phyloP scores from a whole-genome alignment of 2,888 invertebrate genomes.

The Hydrotaea cyrtoneurina region DNA sequence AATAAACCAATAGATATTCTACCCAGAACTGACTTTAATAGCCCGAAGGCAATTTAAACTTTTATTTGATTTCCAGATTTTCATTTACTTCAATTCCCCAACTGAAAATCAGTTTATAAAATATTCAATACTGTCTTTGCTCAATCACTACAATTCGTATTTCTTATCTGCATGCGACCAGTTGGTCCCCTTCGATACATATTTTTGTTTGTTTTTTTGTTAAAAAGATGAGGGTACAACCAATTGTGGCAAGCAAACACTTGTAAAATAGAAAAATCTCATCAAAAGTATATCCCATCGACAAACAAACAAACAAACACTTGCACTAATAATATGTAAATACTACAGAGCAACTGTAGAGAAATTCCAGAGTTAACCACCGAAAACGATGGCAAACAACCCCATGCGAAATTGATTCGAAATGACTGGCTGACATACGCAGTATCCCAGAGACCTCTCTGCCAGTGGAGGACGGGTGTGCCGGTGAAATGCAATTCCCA shows the following conservation, averaged over 20 bases:
- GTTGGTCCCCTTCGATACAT: not conserved
- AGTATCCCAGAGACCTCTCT: constrained; percentile 16
- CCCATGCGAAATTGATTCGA: constrained; percentile 47
- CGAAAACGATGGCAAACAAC: constrained; percentile 37
- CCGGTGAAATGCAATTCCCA: constrained; percentile 19
- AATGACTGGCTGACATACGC: constrained; percentile 41
- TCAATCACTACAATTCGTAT: constrained; percentile 29
- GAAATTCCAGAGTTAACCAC: not conserved
- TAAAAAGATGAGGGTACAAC: constrained; percentile 46
- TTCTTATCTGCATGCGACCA: constrained; percentile 23
- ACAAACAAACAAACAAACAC: constrained; percentile 50
- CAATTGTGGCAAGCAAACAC: constrained; percentile 50
- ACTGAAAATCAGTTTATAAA: constrained; percentile 4
- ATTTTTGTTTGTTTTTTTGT: not conserved
- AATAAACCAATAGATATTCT: not conserved
- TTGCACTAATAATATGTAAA: constrained; percentile 65
- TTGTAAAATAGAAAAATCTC: constrained; percentile 43
- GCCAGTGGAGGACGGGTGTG: not conserved
- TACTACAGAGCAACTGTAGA: constrained; percentile 34
- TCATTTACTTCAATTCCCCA: constrained; percentile 8
- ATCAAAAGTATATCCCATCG: constrained; percentile 47
- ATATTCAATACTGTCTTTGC: constrained; percentile 15
- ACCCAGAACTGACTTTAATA: not conserved
- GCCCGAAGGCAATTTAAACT: not conserved
- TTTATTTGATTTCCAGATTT: constrained; percentile 21